phyloP scores from a whole-genome alignment of 2,797 vertebrate genomes.

The Micropoecilia bifurca region DNA sequence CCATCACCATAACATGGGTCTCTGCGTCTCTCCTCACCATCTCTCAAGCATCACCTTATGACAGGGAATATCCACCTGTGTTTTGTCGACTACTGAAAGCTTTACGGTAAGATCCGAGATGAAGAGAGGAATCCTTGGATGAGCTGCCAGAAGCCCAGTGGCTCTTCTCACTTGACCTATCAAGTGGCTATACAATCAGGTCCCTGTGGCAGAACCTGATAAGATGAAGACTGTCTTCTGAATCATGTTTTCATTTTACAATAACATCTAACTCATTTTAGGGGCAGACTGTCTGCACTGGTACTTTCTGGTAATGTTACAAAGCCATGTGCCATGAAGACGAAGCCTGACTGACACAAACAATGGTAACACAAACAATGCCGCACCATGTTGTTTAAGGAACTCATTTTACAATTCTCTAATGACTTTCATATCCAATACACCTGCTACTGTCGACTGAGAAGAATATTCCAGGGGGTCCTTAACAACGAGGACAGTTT shows the following conservation, averaged over 20 bases:
- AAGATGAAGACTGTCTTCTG: background rate
- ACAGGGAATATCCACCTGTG: background rate
- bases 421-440: background rate
- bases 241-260: background rate
- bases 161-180: too few relatives aligned
- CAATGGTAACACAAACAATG: background rate
- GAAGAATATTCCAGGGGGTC: background rate
- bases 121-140: too few relatives aligned
- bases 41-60: too few relatives aligned
- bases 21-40: too few relatives aligned
- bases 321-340: background rate
- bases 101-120: too few relatives aligned
- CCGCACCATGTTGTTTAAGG: background rate
- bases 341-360: background rate
- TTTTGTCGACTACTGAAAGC: too few relatives aligned
- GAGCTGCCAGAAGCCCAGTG: too few relatives aligned
- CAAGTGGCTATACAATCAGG: too few relatives aligned
- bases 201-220: too few relatives aligned
- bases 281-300: background rate
- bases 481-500: background rate
- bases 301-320: background rate
- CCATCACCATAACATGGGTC: too few relatives aligned
- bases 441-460: background rate
- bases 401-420: background rate
- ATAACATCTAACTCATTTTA: background rate